phyloP scores from a whole-genome alignment of 2,113 vertebrate species.

The Clarias macrocephalus region DNA sequence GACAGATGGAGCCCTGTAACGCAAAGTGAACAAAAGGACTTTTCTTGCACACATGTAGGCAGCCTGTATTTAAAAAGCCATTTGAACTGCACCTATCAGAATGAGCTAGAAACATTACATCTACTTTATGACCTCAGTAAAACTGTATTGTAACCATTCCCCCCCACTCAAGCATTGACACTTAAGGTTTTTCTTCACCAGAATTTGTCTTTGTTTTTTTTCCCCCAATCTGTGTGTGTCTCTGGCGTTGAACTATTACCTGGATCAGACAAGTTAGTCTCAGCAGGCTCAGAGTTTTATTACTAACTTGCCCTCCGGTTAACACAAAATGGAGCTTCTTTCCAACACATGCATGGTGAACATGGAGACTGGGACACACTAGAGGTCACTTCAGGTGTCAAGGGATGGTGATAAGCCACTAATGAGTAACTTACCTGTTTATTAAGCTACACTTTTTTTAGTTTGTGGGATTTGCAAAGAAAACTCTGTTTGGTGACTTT shows the following conservation, averaged over 20 bases:
- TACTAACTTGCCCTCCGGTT: constrained; percentile 60
- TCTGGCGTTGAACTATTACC: background rate
- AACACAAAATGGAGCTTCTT: constrained; percentile 73
- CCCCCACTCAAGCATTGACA: background rate
- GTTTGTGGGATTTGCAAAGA: background rate
- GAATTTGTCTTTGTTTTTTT: constrained; percentile 9
- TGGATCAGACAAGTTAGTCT: constrained; percentile 57
- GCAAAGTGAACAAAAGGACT: constrained; percentile 17
- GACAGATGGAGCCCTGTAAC: constrained; percentile 22
- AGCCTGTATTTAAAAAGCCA: background rate
- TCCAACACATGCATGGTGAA: constrained; percentile 41
- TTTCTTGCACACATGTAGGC: constrained; percentile 11
- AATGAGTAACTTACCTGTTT: constrained; percentile 17
- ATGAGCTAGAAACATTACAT: background rate
- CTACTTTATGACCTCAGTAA: background rate
- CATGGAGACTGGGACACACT: constrained; percentile 16
- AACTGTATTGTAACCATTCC: background rate
- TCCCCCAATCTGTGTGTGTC: constrained; percentile 25
- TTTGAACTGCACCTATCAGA: background rate
- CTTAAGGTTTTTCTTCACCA: background rate
- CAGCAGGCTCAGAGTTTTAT: constrained; percentile 46
- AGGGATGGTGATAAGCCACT: constrained; percentile 3
- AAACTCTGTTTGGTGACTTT: background rate
- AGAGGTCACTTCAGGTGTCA: background rate
- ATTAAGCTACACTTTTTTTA: background rate